phyloP scores from a whole-genome alignment of 2,113 vertebrate species.

The Gulo gulo region DNA sequence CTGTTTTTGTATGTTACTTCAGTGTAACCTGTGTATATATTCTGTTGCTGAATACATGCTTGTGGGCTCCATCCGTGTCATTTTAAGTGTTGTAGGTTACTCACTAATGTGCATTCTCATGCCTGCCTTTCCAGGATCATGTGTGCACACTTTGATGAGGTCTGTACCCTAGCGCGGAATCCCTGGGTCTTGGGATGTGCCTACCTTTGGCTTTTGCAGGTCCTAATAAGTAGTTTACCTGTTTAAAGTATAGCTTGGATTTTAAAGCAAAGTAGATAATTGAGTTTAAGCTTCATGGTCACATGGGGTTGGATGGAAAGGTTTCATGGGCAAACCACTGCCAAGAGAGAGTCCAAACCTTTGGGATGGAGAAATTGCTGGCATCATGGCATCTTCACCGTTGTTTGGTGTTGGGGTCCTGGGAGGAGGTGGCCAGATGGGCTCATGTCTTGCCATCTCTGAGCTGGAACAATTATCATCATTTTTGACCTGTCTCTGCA shows the following conservation, averaged over 20 bases:
- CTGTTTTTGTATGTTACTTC: background rate
- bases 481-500: no score
- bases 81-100: background rate
- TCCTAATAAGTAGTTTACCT: background rate
- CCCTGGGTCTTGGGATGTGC: background rate
- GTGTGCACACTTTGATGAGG: background rate
- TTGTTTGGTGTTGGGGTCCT: background rate
- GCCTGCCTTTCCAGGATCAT: background rate
- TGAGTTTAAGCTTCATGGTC: background rate
- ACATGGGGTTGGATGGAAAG: background rate
- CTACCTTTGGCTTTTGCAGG: background rate
- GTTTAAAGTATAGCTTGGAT: background rate
- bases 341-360: background rate
- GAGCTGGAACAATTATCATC: background rate
- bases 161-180: background rate
- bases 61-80: background rate
- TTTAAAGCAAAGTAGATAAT: background rate
- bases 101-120: background rate
- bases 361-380: background rate
- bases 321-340: background rate
- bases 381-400: fast-evolving
- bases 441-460: background rate
- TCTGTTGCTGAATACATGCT: background rate
- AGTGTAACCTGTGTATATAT: background rate
- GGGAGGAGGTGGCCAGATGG: background rate